These are phyloP conservation scores for Ephialtes manifestator DNA, from an alignment of 2,888 invertebrate species.

Conservation along the genomic window DNA sequence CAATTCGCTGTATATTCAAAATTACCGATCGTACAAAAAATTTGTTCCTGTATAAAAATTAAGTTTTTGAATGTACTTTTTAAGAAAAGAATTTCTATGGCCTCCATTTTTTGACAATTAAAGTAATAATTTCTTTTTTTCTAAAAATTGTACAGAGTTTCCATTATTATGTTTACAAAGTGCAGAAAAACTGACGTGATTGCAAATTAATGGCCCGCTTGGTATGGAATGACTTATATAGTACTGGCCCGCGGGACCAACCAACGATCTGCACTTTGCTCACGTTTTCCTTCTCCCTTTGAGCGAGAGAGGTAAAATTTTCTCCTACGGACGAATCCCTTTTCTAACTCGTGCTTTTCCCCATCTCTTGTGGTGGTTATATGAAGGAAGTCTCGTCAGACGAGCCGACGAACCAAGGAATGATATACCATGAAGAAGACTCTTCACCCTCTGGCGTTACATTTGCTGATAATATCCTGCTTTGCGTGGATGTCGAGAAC, in stretches of 20 bases:
- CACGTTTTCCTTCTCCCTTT: conserved; percentile 6
- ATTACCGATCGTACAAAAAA: too few species aligned
- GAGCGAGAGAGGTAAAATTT: conserved; percentile 26
- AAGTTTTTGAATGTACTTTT: too few species aligned
- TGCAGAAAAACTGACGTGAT: too few species aligned
- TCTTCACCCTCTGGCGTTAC: not conserved
- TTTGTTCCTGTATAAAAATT: too few species aligned
- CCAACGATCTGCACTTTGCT: not conserved
- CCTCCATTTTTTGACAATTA: too few species aligned
- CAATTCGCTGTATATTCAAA: too few species aligned
- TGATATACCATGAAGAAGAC: conserved; percentile 5
- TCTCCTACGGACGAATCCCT: not conserved
- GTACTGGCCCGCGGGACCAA: not conserved
- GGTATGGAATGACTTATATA: too few species aligned
- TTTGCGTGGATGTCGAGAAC: conserved; percentile 20
- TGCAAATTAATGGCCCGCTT: too few species aligned
- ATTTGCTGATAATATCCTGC: conserved; percentile 3
- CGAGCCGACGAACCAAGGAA: not conserved
- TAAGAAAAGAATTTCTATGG: too few species aligned
- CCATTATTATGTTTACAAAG: too few species aligned
- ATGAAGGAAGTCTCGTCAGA: not conserved
- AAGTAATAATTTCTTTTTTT: too few species aligned
- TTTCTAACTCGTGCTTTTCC: not conserved
- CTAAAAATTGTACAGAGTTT: too few species aligned
- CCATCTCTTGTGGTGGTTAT: not conserved